Conservation (phyloP, 2,888 invertebrate genomes). For the Lagria hirta region DNA sequence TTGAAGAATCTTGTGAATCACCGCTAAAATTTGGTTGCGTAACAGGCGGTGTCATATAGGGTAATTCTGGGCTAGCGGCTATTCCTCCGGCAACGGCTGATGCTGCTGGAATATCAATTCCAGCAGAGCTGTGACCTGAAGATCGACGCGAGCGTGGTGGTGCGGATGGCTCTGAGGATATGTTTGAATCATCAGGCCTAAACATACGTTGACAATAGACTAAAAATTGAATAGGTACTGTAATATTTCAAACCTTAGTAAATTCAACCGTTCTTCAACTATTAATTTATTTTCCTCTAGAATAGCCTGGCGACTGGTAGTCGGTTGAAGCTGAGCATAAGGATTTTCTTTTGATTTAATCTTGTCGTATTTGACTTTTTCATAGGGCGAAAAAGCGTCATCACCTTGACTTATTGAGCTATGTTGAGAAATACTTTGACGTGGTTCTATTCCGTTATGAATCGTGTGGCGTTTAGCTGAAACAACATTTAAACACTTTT, state of each 20-base stretch:
- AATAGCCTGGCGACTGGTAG: conserved; percentile 35
- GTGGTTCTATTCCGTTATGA: conserved; percentile 49
- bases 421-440: conserved; percentile 62
- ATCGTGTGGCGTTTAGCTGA: conserved; percentile 46
- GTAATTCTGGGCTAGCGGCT: conserved; percentile 84
- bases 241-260: conserved; percentile 35
- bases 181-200: conserved; percentile 19
- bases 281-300: conserved; percentile 31
- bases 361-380: conserved; percentile 68
- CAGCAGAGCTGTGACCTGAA: conserved; percentile 55
- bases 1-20: conserved; percentile 86
- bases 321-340: conserved; percentile 71
- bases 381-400: conserved; percentile 60
- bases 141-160: conserved; percentile 57
- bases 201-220: too few relatives aligned
- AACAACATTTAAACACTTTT: conserved; percentile 16
- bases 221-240: too few relatives aligned
- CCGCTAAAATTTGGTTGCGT: conserved; percentile 73
- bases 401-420: conserved; percentile 61
- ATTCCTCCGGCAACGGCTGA: conserved; percentile 83
- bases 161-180: conserved; percentile 50
- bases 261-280: conserved; percentile 38
- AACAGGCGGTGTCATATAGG: conserved; percentile 85
- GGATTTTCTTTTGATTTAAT: conserved; percentile 62
- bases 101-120: conserved; percentile 76